Evolutionary conservation across 2,113 vertebrate genomes (phyloP).

Genomic region (Cettia cetti): DNA sequence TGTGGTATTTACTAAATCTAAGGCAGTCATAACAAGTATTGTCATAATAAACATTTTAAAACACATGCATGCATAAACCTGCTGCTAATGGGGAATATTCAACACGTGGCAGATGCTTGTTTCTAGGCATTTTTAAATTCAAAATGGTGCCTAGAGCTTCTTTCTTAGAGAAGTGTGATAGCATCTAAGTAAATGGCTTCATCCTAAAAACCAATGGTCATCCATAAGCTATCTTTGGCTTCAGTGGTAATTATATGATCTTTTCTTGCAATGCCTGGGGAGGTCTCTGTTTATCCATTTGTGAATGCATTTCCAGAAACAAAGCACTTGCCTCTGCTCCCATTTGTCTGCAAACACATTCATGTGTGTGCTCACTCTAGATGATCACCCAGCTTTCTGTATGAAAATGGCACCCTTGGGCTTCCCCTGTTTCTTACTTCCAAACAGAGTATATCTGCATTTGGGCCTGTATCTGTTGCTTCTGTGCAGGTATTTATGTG

Average conservation of each 20-base stretch:
- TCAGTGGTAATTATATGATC: background rate
- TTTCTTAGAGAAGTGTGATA: background rate
- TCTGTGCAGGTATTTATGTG: background rate
- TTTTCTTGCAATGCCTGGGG: background rate
- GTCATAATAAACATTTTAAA: conserved; percentile 44
- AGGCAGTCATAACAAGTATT: conserved; percentile 40
- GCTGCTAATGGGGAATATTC: background rate
- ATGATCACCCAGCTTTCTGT: background rate
- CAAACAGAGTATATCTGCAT: background rate
- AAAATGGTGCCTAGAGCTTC: background rate
- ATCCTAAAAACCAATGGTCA: background rate
- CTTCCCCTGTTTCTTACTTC: background rate
- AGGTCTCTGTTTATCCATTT: background rate
- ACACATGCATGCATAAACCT: conserved; percentile 20
- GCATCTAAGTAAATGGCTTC: background rate
- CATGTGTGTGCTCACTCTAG: accelerated
- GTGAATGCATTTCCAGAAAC: background rate
- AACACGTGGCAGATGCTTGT: background rate
- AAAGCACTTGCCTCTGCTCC: background rate
- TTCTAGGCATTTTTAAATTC: background rate
- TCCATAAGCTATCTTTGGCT: background rate
- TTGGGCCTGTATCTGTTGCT: background rate
- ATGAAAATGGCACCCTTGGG: background rate
- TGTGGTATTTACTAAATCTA: conserved; percentile 56
- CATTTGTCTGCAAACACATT: background rate